Percentiles rank a stretch among this genome's conserved stretches.
phyloP scores from a whole-genome alignment of 2,797 vertebrate species.

The Linurgus olivaceus region DNA sequence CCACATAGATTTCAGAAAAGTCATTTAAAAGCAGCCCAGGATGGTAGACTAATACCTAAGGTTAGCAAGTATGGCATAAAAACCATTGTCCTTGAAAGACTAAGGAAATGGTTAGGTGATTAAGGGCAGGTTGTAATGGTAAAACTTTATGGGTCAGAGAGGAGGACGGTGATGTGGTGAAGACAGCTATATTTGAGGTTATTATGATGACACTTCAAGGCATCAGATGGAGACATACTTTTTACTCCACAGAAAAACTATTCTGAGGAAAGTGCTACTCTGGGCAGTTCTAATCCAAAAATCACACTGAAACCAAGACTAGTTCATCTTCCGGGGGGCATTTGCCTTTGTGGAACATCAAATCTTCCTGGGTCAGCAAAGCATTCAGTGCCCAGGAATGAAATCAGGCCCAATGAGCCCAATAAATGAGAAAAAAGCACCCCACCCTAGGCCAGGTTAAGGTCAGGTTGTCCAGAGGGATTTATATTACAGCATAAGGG shows the following conservation, averaged over 20 bases:
- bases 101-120: constrained; percentile 69
- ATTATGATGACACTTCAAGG: constrained; percentile 56
- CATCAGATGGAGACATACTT: constrained; percentile 43
- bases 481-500: background rate
- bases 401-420: constrained; percentile 43
- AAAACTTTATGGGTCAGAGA: constrained; percentile 73
- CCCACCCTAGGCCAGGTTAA: background rate
- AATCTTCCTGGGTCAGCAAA: constrained; percentile 51
- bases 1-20: constrained; percentile 61
- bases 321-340: constrained; percentile 23
- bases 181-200: constrained; percentile 66
- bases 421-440: constrained; percentile 35
- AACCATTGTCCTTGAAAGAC: constrained; percentile 71
- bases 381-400: constrained; percentile 3
- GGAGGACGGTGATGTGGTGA: constrained; percentile 64
- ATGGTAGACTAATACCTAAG: constrained; percentile 64
- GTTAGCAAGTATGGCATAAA: constrained; percentile 69
- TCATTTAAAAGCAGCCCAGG: constrained; percentile 50
- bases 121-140: constrained; percentile 69
- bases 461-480: background rate
- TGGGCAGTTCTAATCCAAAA: constrained; percentile 37
- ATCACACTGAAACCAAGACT: constrained; percentile 17
- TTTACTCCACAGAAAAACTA: background rate
- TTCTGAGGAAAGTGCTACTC: constrained; percentile 6
- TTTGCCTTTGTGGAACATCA: constrained; percentile 19